Base-by-base conservation (phyloP, 2,797 vertebrate genomes). In the Sebastes kiyomatsui region DNA sequence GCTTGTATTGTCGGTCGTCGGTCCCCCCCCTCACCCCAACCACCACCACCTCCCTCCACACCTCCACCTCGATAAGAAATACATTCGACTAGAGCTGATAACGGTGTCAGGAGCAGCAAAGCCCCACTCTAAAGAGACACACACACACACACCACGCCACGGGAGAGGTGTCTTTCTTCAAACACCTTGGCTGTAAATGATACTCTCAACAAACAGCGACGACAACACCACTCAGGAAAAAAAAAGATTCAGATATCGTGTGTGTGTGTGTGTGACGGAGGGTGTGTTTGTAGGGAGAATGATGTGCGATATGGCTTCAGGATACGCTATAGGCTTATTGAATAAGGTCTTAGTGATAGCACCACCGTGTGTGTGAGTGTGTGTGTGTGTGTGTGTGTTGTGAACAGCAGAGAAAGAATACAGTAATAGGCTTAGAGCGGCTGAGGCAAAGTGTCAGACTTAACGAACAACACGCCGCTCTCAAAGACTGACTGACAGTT, bases 11-110 rank as follows among this genome's bases (percentile, higher is more conserved):
- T 99, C 84, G 86, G 85, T 84, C 83, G 73, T 62, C n/a, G 27
- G 11, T 10, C 54, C 46, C 65, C 59, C 64, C 64, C 22, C 14
- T 91, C 35, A 18, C 54, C 20, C 38, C 14, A 42, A 46, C 42
- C 80, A 9, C 35, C 22, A 22, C 67, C 94, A 92, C 94, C 96
- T 95, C 94, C 93, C 93, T 95, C 93, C 91, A 92, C 94, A 92
- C 94, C 92, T 93, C 89, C 88, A 91, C 92, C 94, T 94, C 77
- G 96, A 98, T 98, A 99, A 99, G 97, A 98, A 99, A 99, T 97
- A 98, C 98, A 98, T 98, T 98, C 96, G 97, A 98, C 97, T 97
- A 96, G 96, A 96, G 97, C 96, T 97, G 98, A 99, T 99, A 99
- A 99, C 97, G 93, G 91, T 91, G 94, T 95, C 94, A 88, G 94